Conservation (phyloP, 2,113 vertebrate genomes). For the Lepus europaeus region DNA sequence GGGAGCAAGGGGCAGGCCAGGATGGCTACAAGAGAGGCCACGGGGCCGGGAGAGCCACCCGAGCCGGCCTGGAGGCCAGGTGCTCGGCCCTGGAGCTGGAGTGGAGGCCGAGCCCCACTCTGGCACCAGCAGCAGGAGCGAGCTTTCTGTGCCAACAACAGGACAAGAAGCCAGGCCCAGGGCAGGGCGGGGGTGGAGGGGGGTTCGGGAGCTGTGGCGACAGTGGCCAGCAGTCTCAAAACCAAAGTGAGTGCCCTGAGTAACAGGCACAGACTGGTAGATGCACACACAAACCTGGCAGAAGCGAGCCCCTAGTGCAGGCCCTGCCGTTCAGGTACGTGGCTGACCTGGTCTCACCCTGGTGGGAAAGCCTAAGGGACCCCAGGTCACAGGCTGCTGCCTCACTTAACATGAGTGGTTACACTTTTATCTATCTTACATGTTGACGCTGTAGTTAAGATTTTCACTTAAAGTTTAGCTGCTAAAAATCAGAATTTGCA, state of each 20-base stretch:
- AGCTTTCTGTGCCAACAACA: neutral
- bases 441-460: neutral
- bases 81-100: neutral
- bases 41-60: neutral
- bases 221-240: neutral
- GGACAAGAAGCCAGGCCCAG: neutral
- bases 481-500: conserved; percentile 20
- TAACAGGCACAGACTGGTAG: neutral
- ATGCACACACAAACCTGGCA: neutral
- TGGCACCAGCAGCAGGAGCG: neutral
- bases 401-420: neutral
- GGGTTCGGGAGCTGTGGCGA: too few relatives aligned
- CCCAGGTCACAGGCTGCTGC: neutral
- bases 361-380: neutral
- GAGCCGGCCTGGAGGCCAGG: neutral
- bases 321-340: fast-evolving
- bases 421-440: neutral
- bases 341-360: neutral
- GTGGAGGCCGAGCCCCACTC: neutral
- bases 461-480: conserved; percentile 33
- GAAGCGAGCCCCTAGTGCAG: neutral
- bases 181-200: too few relatives aligned
- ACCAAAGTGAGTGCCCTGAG: neutral
- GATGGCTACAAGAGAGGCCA: neutral
- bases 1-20: neutral